Evolutionary conservation across 1,140 invertebrate genomes (phyloP).

Genomic region (Chironomus tepperi): DNA sequence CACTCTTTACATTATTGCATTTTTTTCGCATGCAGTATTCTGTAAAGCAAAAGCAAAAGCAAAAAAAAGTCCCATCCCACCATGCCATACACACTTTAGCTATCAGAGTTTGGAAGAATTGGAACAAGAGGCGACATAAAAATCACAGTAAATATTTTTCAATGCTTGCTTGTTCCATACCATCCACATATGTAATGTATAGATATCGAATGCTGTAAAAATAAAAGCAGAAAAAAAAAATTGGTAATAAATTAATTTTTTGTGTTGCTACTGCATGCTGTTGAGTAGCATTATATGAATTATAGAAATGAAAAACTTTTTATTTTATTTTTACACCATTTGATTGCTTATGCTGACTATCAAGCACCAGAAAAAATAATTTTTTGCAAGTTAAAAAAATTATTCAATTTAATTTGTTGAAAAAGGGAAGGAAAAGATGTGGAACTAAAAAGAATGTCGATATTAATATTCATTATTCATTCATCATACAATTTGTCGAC

Average conservation of each 20-base stretch:
- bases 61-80: background rate
- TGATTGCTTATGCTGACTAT: too few relatives aligned
- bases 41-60: background rate
- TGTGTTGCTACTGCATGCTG: background rate
- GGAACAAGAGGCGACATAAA: constrained; percentile 1
- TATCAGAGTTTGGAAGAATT: background rate
- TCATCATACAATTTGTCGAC: background rate
- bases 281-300: background rate
- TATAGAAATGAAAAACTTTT: background rate
- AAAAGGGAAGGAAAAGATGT: background rate
- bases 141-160: constrained; percentile 21
- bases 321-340: too few relatives aligned
- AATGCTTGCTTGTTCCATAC: too few relatives aligned
- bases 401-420: background rate
- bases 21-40: background rate
- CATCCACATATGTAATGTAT: background rate
- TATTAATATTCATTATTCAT: constrained; percentile 5
- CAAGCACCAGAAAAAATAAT: too few relatives aligned
- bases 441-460: background rate
- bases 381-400: background rate
- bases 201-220: background rate
- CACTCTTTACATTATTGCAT: background rate
- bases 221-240: background rate
- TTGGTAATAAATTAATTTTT: constrained; percentile 23
- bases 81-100: background rate